Percentiles rank a stretch among this genome's conserved stretches.
phyloP scores from a whole-genome alignment of 2,797 vertebrate species.

The Hirundo rustica region DNA sequence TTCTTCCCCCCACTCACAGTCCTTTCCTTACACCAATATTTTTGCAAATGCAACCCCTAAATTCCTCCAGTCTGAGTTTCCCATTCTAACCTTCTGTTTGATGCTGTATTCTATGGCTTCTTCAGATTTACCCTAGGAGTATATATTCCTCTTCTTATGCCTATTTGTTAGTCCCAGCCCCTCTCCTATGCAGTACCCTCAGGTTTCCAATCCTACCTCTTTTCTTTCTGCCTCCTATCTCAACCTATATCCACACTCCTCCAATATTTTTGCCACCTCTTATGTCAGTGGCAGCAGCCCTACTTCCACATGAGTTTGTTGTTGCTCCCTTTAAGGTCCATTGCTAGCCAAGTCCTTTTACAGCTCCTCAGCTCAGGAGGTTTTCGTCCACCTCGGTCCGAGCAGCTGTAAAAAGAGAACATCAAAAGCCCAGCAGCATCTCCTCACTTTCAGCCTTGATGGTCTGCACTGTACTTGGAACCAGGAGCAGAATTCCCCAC shows the following conservation, averaged over 20 bases:
- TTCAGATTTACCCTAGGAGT: not conserved
- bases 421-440: not conserved
- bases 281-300: not conserved
- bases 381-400: accelerated
- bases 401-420: not conserved
- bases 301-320: not conserved
- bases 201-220: not conserved
- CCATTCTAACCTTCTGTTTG: not conserved
- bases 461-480: not conserved
- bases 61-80: not conserved
- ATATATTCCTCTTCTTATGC: not conserved
- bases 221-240: not conserved
- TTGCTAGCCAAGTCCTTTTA: not conserved
- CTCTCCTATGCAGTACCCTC: not conserved
- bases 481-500: not conserved
- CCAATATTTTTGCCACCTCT: not conserved
- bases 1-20: not conserved
- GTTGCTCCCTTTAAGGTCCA: not conserved
- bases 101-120: not conserved
- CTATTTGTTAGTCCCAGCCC: not conserved
- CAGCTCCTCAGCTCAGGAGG: not conserved
- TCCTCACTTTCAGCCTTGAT: not conserved
- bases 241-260: not conserved
- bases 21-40: not conserved
- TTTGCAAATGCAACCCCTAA: not conserved